Conservation (phyloP, 2,888 invertebrate genomes). For the Calliopum simillimum region DNA sequence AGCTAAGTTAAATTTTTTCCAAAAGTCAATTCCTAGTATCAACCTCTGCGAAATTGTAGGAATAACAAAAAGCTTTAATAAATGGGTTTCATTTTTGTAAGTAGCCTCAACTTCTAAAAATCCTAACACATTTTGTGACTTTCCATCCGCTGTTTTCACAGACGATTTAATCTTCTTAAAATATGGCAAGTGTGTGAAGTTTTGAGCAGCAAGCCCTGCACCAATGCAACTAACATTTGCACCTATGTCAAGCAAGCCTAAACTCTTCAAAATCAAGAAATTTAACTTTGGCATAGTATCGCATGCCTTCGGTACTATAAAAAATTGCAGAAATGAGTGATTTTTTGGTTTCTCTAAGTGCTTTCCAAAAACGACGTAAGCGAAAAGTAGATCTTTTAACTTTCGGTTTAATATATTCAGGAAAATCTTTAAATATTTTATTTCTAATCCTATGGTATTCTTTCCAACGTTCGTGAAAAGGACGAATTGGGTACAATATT, state of each 20-base stretch:
- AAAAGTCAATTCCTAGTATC: background rate
- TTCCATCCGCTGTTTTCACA: conserved; percentile 3
- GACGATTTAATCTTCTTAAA: background rate
- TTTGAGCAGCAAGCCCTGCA: background rate
- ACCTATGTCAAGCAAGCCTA: background rate
- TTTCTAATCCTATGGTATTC: background rate
- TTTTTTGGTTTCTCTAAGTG: conserved; percentile 12
- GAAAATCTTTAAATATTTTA: background rate
- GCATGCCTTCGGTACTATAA: background rate
- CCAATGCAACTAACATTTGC: background rate
- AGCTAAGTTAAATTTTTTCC: too few species aligned
- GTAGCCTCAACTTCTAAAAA: background rate
- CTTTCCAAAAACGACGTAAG: conserved; percentile 9
- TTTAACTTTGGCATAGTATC: conserved; percentile 8
- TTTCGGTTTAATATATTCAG: background rate
- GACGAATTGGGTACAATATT: background rate
- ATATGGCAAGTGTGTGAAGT: background rate
- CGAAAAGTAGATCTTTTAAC: background rate
- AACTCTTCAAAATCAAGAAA: background rate
- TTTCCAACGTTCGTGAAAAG: conserved; percentile 3
- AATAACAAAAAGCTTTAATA: conserved; percentile 1
- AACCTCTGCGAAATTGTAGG: background rate
- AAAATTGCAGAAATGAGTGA: conserved; percentile 27
- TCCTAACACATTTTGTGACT: background rate
- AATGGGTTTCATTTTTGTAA: background rate